These are phyloP conservation scores for Neopipo cinnamomea DNA, from an alignment of 2,113 vertebrate species.

Conservation along the genomic window DNA sequence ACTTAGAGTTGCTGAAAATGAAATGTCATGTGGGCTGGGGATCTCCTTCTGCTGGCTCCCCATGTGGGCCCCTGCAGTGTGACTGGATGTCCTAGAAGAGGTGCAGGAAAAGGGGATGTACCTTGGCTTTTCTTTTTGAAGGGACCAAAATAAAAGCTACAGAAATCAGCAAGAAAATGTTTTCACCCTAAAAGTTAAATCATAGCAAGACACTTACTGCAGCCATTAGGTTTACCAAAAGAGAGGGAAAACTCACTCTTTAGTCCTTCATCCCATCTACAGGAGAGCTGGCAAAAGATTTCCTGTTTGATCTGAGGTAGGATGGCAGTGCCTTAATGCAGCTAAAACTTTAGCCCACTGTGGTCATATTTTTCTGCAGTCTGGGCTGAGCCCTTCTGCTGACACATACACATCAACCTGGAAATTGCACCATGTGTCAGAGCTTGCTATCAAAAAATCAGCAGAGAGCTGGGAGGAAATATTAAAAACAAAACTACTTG, in stretches of 20 bases:
- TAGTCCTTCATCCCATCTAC: background rate
- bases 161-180: background rate
- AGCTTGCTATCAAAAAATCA: background rate
- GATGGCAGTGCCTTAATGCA: background rate
- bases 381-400: background rate
- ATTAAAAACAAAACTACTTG: background rate
- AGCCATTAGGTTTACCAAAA: background rate
- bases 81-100: background rate
- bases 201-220: background rate
- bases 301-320: background rate
- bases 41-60: background rate
- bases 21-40: background rate
- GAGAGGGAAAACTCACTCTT: background rate
- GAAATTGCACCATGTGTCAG: background rate
- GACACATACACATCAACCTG: background rate
- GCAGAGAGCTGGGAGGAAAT: background rate
- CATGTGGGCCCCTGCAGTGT: background rate
- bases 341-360: background rate
- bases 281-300: background rate
- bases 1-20: background rate
- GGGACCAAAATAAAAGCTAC: background rate
- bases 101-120: background rate
- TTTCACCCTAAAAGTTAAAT: background rate
- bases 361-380: background rate
- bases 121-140: background rate